Evolutionary conservation across 1,140 invertebrate genomes (phyloP), one percentile per base, ranked within the genome.

Genomic region (Coelopa frigida): DNA sequence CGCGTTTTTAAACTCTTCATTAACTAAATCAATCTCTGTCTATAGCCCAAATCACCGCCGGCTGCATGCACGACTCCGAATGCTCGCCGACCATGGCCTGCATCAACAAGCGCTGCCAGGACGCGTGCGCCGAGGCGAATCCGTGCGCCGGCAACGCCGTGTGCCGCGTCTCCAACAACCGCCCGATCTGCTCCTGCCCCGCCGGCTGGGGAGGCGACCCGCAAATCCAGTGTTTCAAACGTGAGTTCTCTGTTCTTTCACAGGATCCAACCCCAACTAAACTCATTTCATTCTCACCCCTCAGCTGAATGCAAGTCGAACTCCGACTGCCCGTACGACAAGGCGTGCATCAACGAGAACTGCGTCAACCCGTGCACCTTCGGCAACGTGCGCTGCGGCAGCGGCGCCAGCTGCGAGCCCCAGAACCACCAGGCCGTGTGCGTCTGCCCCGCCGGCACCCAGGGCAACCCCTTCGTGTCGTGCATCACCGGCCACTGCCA

Each of bases 161-260:
- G 42, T 94, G 90, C 57, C 70, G 79, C 12, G 81, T 84, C 0
- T 71, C 74, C 17, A 73, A 80, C 51, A 86, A 89, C 59, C 78
- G 85, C 55, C 84, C 88, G 4, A 80, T 79, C 8, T 93, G 89
- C 59, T 77, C 77, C 50, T 94, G 90, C 70, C 85, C 85, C 20
- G 76, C 81, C 35, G 86, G 86, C 32, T 89, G 84, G 70, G 87
- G 84, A 40, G 91, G 91, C 52, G 85, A 94, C 71, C 89, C 91
- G 24, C 81, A 90, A 70, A 63, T 82, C 6, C 75, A 82, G 54
- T 94, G 90, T 57, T 91, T 86, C 67, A 89, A 84, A 78, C 85
- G 88, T 91, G 79, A 80, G 80, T 78, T 50, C 50, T 54, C 54
- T 58, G 14, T 41, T 49, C n/a, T n/a, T n/a, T n/a, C n/a, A n/a